These are phyloP conservation scores for Stenolophus ochropezus DNA, from an alignment of 2,888 invertebrate genomes.

Conservation along the genomic window DNA sequence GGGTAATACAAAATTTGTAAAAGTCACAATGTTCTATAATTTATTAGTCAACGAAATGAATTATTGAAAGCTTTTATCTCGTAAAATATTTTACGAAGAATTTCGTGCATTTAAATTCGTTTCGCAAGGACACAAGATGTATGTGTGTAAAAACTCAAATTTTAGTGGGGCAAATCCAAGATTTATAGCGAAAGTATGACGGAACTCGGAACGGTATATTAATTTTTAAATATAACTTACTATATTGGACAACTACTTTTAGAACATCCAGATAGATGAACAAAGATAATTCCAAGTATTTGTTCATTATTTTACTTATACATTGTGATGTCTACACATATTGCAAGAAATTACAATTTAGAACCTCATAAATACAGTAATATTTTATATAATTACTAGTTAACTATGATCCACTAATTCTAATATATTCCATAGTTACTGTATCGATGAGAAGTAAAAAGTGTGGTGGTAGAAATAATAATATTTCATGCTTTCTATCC, in stretches of 20 bases:
- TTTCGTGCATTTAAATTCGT: not conserved
- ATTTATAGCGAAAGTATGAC: not conserved
- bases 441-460: too few relatives aligned
- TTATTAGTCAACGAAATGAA: slow-evolving; percentile 20
- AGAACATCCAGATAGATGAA: too few relatives aligned
- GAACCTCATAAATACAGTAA: too few relatives aligned
- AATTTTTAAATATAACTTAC: not conserved
- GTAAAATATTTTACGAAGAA: not conserved
- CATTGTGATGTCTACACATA: too few relatives aligned
- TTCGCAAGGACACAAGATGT: not conserved
- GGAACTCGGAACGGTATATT: not conserved
- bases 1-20: slow-evolving; percentile 14
- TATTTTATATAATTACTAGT: too few relatives aligned
- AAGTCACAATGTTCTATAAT: slow-evolving; percentile 11
- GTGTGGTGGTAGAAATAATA: too few relatives aligned
- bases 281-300: too few relatives aligned
- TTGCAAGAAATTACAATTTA: too few relatives aligned
- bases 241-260: too few relatives aligned
- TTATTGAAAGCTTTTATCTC: slow-evolving; percentile 15
- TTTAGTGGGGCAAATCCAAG: not conserved
- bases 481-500: not conserved
- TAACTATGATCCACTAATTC: too few relatives aligned
- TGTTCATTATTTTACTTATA: too few relatives aligned
- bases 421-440: too few relatives aligned
- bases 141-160: not conserved